Evolutionary conservation across 1,140 invertebrate species (phyloP).

Genomic region (Caenorhabditis inopinata): DNA sequence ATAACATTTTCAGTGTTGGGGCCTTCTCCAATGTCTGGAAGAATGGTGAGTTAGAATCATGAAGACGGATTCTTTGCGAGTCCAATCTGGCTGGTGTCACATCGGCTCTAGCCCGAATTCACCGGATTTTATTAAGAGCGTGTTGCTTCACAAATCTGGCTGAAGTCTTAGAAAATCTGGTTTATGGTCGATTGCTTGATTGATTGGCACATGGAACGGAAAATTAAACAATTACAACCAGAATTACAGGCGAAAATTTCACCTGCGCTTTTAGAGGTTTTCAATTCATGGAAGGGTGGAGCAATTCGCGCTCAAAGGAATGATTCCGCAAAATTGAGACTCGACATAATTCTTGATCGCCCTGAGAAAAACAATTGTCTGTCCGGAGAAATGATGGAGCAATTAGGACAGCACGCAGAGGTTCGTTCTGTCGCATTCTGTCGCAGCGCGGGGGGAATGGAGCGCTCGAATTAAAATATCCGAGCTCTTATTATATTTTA

Average conservation of each 20-base stretch:
- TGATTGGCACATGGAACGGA: no score
- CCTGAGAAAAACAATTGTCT: constrained; percentile 40
- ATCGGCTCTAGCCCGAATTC: no score
- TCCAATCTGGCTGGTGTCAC: no score
- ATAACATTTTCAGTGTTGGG: no score
- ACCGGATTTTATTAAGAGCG: no score
- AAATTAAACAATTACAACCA: no score
- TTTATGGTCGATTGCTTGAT: no score
- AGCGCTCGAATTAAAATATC: no score
- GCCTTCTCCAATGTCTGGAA: neutral
- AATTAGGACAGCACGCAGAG: constrained; percentile 15
- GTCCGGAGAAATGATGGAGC: constrained; percentile 36
- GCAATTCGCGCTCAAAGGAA: neutral
- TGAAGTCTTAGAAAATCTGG: no score
- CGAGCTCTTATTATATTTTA: neutral
- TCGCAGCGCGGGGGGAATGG: no score
- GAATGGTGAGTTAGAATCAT: neutral
- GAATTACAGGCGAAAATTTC: neutral
- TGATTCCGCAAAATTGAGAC: neutral
- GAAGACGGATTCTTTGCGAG: no score
- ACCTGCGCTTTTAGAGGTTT: neutral
- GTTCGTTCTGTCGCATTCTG: neutral
- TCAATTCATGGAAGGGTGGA: constrained; percentile 6
- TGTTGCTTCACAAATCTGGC: no score
- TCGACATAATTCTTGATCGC: constrained; percentile 16